A percentile compares a stretch with the other conserved stretches of the same genome.
These are phyloP conservation scores for Dendrocincla tyrannina DNA, from an alignment of 2,797 vertebrate genomes.

Conservation along the genomic window DNA sequence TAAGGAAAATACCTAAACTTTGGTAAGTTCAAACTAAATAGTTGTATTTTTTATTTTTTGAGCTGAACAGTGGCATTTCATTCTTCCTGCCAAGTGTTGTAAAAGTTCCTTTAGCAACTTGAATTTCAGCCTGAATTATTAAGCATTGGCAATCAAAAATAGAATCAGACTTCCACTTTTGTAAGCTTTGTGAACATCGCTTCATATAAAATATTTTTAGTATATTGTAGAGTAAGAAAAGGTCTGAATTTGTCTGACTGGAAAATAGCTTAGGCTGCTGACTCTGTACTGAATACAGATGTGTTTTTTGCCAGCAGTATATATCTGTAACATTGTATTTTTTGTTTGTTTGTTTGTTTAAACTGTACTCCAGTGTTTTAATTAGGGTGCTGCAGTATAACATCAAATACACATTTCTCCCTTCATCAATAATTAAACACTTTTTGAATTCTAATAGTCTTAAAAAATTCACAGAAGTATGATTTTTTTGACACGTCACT, in stretches of 20 bases:
- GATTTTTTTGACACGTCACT: not conserved
- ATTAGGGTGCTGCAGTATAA: not conserved
- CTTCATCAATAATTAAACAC: not conserved
- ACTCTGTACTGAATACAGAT: not conserved
- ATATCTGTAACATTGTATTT: not conserved
- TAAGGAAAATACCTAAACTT: not conserved
- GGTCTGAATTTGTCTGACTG: conserved; percentile 20
- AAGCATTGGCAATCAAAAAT: conserved; percentile 10
- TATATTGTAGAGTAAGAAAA: conserved; percentile 15
- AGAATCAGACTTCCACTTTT: conserved; percentile 27
- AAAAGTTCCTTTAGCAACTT: conserved; percentile 38
- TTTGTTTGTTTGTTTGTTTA: not conserved
- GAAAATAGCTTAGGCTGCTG: conserved; percentile 53
- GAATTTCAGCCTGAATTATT: conserved; percentile 46
- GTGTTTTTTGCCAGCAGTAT: not conserved
- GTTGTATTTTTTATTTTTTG: conserved; percentile 29
- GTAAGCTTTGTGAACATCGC: not conserved
- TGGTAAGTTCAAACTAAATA: not conserved
- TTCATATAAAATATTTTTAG: conserved; percentile 44
- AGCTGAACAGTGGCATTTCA: conserved; percentile 51
- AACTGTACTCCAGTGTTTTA: not conserved
- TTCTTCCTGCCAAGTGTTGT: conserved; percentile 18
- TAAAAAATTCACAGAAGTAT: not conserved
- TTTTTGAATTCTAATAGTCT: not conserved
- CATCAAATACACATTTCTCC: not conserved